These are phyloP conservation scores for Petrophora chlorosata DNA, from an alignment of 2,888 invertebrate species.

Conservation along the genomic window DNA sequence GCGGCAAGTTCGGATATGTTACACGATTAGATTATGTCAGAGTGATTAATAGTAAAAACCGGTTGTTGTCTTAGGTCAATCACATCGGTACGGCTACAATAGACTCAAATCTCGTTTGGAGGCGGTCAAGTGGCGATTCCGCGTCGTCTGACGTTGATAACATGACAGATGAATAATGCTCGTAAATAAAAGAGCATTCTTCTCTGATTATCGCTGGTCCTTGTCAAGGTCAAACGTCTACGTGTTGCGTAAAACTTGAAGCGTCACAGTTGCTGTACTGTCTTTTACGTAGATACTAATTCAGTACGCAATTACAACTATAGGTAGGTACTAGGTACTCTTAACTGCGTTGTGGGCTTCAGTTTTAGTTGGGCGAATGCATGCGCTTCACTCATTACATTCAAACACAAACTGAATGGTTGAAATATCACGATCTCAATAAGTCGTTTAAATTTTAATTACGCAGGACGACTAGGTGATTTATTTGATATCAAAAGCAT, in stretches of 20 bases:
- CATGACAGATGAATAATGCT: slow-evolving; percentile 24
- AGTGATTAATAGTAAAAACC: slow-evolving; percentile 65
- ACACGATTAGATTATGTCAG: slow-evolving; percentile 71
- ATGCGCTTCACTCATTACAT: no score
- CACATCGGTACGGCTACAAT: slow-evolving; percentile 51
- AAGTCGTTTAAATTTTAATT: no score
- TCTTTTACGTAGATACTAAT: no score
- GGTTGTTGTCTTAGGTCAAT: slow-evolving; percentile 69
- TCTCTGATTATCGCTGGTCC: slow-evolving; percentile 9
- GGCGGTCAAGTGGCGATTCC: slow-evolving; percentile 50
- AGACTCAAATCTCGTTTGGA: slow-evolving; percentile 44
- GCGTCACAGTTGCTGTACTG: no score
- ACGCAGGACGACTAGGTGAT: no score
- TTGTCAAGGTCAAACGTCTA: slow-evolving; percentile 22
- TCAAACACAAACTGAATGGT: no score
- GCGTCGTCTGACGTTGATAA: slow-evolving; percentile 28
- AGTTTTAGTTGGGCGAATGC: no score
- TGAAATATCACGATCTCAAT: no score
- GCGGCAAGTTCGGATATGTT: slow-evolving; percentile 52
- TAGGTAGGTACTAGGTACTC: no score
- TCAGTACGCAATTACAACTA: no score
- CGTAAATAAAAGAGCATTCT: slow-evolving; percentile 13
- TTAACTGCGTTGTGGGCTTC: no score
- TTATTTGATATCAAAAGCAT: no score
- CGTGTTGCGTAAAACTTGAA: not conserved